phyloP scores from a whole-genome alignment of 2,888 invertebrate species.

The Pollenia griseotomentosa region DNA sequence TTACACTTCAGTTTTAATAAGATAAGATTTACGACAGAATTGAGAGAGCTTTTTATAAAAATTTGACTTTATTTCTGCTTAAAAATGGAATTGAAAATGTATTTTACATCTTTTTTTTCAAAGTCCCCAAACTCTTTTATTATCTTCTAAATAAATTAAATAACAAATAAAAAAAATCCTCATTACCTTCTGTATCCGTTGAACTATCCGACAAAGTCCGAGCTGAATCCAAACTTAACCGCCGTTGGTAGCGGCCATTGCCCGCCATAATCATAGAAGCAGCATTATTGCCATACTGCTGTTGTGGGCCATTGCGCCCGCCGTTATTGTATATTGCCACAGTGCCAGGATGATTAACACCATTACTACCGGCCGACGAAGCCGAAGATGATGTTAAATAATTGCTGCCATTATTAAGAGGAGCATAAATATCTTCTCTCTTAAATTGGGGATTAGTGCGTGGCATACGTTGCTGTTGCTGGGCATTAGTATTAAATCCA shows the following conservation, averaged over 20 bases:
- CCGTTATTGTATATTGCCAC: constrained; percentile 76
- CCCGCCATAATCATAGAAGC: constrained; percentile 54
- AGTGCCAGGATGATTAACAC: constrained; percentile 72
- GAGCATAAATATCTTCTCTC: constrained; percentile 82
- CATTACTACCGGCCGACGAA: constrained; percentile 71
- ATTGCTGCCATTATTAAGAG: constrained; percentile 74
- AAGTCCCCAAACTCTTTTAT: no score
- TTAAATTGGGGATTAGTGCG: constrained; percentile 86
- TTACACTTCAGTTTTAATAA: no score
- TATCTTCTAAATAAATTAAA: no score
- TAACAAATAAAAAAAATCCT: no score
- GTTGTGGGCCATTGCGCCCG: constrained; percentile 57
- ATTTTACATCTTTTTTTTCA: no score
- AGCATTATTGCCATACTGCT: constrained; percentile 58
- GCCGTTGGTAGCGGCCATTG: constrained; percentile 84
- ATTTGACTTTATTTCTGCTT: no score
- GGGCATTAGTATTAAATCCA: constrained; percentile 65
- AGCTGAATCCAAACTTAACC: constrained; percentile 90
- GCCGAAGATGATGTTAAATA: constrained; percentile 74
- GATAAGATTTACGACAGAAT: no score
- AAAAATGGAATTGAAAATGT: no score
- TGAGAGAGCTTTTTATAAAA: no score
- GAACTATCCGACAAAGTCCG: constrained; percentile 90
- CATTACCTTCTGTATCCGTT: constrained; percentile 86
- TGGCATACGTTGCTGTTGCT: constrained; percentile 84